Conservation (phyloP, 2,888 invertebrate genomes). For the Rhyacophila evoluta region DNA sequence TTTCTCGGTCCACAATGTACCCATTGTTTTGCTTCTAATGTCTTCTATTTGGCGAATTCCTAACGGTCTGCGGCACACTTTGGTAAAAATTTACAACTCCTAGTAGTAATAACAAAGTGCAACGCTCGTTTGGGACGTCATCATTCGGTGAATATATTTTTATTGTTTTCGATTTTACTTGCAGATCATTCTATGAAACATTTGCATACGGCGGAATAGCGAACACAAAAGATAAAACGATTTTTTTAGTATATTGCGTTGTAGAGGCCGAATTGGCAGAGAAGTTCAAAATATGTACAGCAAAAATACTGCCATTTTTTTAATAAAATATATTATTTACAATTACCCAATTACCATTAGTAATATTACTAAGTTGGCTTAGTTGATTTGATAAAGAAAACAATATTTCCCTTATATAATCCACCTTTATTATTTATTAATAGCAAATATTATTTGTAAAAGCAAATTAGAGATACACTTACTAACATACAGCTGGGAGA, state of each 20-base stretch:
- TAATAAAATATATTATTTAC: no score
- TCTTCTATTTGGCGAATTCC: conserved; percentile 32
- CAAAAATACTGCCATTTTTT: no score
- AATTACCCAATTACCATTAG: no score
- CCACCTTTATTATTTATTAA: no score
- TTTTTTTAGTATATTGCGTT: neutral
- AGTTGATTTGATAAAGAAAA: no score
- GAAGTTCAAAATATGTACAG: neutral
- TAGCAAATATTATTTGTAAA: no score
- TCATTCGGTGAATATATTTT: conserved; percentile 25
- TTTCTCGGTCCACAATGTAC: neutral
- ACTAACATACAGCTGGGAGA: no score
- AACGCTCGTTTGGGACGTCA: conserved; percentile 1
- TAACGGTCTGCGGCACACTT: conserved; percentile 45
- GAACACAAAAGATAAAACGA: neutral
- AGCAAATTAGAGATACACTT: no score
- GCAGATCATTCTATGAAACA: neutral
- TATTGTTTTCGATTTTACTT: conserved; percentile 11
- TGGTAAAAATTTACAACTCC: conserved; percentile 27
- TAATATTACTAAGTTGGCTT: no score
- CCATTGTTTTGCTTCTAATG: neutral
- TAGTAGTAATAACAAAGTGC: conserved; percentile 28
- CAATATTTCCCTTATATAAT: no score
- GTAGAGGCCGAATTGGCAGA: neutral
- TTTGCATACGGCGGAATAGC: neutral